These are phyloP conservation scores for Lucifuga dentata DNA, from an alignment of 2,113 vertebrate genomes.

Conservation along the genomic window DNA sequence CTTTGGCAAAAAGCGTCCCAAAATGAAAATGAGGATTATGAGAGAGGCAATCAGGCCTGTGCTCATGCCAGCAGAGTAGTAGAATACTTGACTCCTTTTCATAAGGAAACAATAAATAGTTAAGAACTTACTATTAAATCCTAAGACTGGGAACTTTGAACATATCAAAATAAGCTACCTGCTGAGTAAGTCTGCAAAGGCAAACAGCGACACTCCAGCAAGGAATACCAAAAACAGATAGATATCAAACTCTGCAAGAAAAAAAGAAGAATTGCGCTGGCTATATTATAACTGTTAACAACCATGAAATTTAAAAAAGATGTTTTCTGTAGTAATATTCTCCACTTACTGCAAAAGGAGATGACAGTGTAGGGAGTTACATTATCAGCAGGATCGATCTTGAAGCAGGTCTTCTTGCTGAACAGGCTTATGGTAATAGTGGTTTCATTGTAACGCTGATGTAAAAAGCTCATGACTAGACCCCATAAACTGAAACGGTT, in stretches of 20 bases:
- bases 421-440: constrained; percentile 88
- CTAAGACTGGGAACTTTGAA: not conserved
- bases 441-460: constrained; percentile 91
- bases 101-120: not conserved
- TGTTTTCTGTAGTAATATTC: no score
- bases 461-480: constrained; percentile 84
- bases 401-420: constrained; percentile 90
- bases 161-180: constrained; percentile 80
- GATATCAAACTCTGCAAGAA: constrained; percentile 89
- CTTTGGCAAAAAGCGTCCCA: constrained; percentile 91
- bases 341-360: constrained; percentile 84
- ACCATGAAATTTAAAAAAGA: no score
- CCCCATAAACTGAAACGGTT: constrained; percentile 87
- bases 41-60: constrained; percentile 93
- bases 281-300: not conserved
- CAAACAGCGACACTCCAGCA: constrained; percentile 88
- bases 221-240: constrained; percentile 90
- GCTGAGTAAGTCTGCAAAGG: constrained; percentile 91
- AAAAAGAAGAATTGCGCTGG: constrained; percentile 1
- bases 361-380: constrained; percentile 80
- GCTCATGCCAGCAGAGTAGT: constrained; percentile 93
- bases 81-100: constrained; percentile 93
- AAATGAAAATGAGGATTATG: constrained; percentile 90
- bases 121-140: constrained; percentile 5
- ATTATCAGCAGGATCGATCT: constrained; percentile 82